Conservation (phyloP, 2,888 invertebrate genomes). For the Ctena decussata region DNA sequence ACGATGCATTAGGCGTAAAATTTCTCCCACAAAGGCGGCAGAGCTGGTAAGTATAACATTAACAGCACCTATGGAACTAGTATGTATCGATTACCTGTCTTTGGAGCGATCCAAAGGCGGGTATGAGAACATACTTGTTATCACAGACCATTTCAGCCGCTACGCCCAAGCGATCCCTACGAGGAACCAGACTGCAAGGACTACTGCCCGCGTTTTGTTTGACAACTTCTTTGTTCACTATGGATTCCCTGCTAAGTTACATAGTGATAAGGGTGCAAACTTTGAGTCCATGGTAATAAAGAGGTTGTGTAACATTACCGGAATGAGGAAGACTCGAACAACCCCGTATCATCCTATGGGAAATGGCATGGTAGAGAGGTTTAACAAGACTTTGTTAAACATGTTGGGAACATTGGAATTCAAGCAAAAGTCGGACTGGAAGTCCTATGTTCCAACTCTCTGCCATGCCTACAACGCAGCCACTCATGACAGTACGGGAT, state of each 20-base stretch:
- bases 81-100: slow-evolving; percentile 28
- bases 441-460: not conserved
- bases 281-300: slow-evolving; percentile 18
- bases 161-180: slow-evolving; percentile 12
- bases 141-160: slow-evolving; percentile 14
- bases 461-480: slow-evolving; percentile 3
- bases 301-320: slow-evolving; percentile 1
- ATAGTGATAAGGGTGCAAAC: slow-evolving; percentile 18
- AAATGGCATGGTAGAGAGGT: slow-evolving; percentile 15
- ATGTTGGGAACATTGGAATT: slow-evolving; percentile 13
- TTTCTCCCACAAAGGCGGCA: not conserved
- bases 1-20: slow-evolving; percentile 26
- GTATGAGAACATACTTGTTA: slow-evolving; percentile 7
- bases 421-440: slow-evolving; percentile 1
- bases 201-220: slow-evolving; percentile 9
- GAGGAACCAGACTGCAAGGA: not conserved
- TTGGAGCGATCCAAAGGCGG: not conserved
- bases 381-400: slow-evolving; percentile 15
- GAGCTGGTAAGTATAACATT: slow-evolving; percentile 6
- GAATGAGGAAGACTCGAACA: slow-evolving; percentile 12
- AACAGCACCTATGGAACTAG: slow-evolving; percentile 23
- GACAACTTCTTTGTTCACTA: slow-evolving; percentile 15
- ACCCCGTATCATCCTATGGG: slow-evolving; percentile 22
- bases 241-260: slow-evolving; percentile 10
- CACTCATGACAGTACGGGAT: not conserved